Evolutionary conservation across 2,797 vertebrate species (phyloP), one percentile per base, ranked within the genome.

Genomic region (Fratercula arctica): DNA sequence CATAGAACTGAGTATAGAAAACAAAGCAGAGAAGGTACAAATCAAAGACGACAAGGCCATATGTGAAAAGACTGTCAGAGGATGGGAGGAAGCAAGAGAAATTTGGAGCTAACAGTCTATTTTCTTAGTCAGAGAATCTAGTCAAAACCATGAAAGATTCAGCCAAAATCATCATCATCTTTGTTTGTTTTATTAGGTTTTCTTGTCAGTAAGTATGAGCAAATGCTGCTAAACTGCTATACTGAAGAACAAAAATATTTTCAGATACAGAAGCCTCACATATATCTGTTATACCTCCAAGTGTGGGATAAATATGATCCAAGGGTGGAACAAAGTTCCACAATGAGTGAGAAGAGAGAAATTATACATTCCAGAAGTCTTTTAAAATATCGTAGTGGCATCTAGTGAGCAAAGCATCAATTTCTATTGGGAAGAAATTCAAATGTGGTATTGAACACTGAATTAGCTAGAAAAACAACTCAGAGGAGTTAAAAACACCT

Each of bases 371-470:
- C 81, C 86, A 87, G 50, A 87, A 85, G 66, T 81, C 68, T 97
- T 94, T 92, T 82, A 89, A 94, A 95, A 93, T 87, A 94, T 89
- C 1, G 1, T 64, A 94, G 94, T 95, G 92, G 75, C 85, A 96
- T 93, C 87, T 89, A 95, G 92, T 91, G 92, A 96, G 69, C 39
- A 96, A 89, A 93, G 66, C 50, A 95, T 92, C 59, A 63, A 43
- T 89, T 97, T 96, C 85, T 89, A 35, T 84, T 70, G 87, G 79
- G 69, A 92, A 89, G 23, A 95, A 93, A 93, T 73, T 84, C 67
- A 87, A 84, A 92, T 84, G 85, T 81, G 81, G 72, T 61, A 89
- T 75, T 81, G 75, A 87, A 72, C 28, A 35, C 51, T 69, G 73
- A 91, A 87, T 89, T 80, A 91, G 59, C 35, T 90, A 87, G 66